Evolutionary conservation across 2,888 invertebrate genomes (phyloP), one percentile per base, ranked within the genome.

Genomic region (Calameuta idolon): DNA sequence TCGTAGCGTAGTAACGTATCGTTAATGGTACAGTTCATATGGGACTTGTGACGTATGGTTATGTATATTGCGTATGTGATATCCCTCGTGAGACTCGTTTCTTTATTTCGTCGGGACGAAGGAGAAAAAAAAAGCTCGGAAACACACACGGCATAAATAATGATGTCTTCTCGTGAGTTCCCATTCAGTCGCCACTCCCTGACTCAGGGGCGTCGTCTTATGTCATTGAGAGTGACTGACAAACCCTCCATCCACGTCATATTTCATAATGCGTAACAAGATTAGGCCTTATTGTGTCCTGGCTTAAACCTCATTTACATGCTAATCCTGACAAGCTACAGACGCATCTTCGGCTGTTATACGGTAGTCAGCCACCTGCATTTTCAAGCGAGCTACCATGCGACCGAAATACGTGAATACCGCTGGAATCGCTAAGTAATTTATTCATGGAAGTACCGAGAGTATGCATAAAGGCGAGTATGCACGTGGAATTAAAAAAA

Each of bases 241-340:
- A 30, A 74, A 37, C 74, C 37, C 74, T 35, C 74, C n/a, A 74
- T 37, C 34, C 34, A 37, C 74, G 34, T 89, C 87, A 87, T 88
- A 88, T 88, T 90, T 90, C 87, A 88, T 87, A 85, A 86, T 80
- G 84, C 81, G 85, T 89, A 88, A 88, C 86, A 85, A 89, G 88
- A 89, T 89, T 89, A 89, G 85, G 85, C 82, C 82, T 84, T 86
- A 88, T 88, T 88, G 89, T 87, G 87, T 85, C 85, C 83, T 82
- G 80, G 77, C 84, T 87, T 82, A 76, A 83, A 84, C 83, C 86
- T 88, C 88, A 88, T 89, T 89, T 89, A 87, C 89, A 89, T 89
- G 88, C 87, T 90, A 90, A 90, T 89, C 87, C 85, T 80, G 76
- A 40, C 76, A 73, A 77, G 74, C 74, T 30, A 69, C 69, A 73